A percentile compares a stretch with the other conserved stretches of the same genome.
These are phyloP conservation scores for Acanthosoma haemorrhoidale DNA, from an alignment of 2,888 invertebrate genomes.

Conservation along the genomic window DNA sequence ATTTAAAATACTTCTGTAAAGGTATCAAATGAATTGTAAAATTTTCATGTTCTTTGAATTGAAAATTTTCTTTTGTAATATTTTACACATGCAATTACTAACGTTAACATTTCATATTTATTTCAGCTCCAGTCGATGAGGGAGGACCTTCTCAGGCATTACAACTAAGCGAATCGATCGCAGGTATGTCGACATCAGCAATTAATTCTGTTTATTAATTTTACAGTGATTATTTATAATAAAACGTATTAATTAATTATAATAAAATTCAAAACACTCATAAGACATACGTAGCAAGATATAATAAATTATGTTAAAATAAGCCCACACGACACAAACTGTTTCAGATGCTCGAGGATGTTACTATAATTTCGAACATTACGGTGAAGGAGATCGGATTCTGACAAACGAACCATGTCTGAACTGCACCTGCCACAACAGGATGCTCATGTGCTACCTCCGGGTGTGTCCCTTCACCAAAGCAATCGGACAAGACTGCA, in stretches of 20 bases:
- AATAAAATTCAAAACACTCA: not conserved
- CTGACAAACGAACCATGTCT: conserved; percentile 92
- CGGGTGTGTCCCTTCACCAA: conserved; percentile 90
- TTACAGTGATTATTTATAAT: not conserved
- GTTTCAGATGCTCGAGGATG: conserved; percentile 49
- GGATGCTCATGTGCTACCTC: conserved; percentile 92
- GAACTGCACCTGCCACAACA: conserved; percentile 91
- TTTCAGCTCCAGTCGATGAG: conserved; percentile 14
- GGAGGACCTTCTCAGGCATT: conserved; percentile 12
- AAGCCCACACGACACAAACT: too few species aligned
- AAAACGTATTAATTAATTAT: not conserved
- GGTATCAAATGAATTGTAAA: too few species aligned
- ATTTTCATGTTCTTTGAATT: too few species aligned
- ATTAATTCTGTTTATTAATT: not conserved
- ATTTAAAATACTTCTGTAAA: too few species aligned
- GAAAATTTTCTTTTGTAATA: too few species aligned
- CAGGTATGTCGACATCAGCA: not conserved
- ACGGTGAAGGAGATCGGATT: conserved; percentile 87
- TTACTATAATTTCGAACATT: conserved; percentile 90
- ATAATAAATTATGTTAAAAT: too few species aligned
- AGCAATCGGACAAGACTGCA: conserved; percentile 86
- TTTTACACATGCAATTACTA: not conserved
- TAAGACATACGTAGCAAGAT: too few species aligned
- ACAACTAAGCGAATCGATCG: not conserved
- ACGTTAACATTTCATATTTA: not conserved